Conservation (phyloP, 2,888 invertebrate genomes). For the Acleris laterana region DNA sequence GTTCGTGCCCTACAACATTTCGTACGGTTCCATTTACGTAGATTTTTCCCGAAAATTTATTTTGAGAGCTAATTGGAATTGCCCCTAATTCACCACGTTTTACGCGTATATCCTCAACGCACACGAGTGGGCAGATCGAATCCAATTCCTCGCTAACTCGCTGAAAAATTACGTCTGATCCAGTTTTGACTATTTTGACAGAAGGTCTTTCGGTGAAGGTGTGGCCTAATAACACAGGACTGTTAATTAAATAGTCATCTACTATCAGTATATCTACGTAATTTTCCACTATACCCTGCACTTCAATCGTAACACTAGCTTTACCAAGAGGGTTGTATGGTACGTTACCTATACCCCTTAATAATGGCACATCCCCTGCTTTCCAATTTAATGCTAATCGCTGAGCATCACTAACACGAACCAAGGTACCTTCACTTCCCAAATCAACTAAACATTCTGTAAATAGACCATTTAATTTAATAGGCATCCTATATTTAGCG, state of each 20-base stretch:
- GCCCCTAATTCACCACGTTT: background rate
- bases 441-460: constrained; percentile 35
- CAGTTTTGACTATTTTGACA: constrained; percentile 30
- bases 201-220: constrained; percentile 36
- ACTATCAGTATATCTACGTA: constrained; percentile 38
- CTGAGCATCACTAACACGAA: constrained; percentile 39
- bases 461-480: constrained; percentile 24
- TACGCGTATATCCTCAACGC: background rate
- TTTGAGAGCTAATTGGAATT: background rate
- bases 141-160: background rate
- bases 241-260: constrained; percentile 36
- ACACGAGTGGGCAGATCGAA: background rate
- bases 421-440: constrained; percentile 40
- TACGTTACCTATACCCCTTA: constrained; percentile 41
- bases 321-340: constrained; percentile 39
- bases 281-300: constrained; percentile 39
- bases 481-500: constrained; percentile 25
- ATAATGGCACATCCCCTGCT: constrained; percentile 24
- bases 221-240: constrained; percentile 36
- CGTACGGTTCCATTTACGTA: constrained; percentile 1
- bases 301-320: constrained; percentile 28
- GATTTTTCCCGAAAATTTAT: background rate
- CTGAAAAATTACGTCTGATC: constrained; percentile 26
- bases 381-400: constrained; percentile 37
- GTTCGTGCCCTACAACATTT: background rate